A percentile compares a stretch with the other conserved stretches of the same genome.
Evolutionary conservation across 1,140 invertebrate genomes (phyloP).

Genomic region (Drosophila santomea): DNA sequence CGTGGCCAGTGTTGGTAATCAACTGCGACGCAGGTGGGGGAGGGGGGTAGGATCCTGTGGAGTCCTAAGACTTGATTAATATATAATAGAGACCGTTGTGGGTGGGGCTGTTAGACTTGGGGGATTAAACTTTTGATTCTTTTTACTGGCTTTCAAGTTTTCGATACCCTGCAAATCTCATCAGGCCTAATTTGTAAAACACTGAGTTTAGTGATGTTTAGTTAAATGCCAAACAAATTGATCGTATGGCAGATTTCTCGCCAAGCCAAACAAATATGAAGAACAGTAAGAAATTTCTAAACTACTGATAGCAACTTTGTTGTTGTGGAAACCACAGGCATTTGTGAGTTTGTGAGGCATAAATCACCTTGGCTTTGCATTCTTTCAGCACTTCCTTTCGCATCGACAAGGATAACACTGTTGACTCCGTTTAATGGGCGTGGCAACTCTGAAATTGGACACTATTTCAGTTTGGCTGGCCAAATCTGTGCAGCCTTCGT

Average conservation of each 20-base stretch:
- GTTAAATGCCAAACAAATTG: too few species aligned
- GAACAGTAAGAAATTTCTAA: neutral
- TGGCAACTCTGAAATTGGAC: slow-evolving; percentile 16
- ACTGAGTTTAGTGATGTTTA: too few species aligned
- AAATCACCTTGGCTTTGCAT: neutral
- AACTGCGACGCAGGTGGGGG: neutral
- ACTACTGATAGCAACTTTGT: neutral
- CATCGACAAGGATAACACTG: neutral
- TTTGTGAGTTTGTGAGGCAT: slow-evolving; percentile 7
- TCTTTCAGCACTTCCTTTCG: slow-evolving; percentile 9
- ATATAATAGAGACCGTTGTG: slow-evolving; percentile 23
- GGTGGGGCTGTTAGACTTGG: neutral
- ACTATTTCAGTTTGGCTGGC: neutral
- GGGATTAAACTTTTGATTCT: neutral
- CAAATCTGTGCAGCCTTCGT: slow-evolving; percentile 23
- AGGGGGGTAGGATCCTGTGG: neutral
- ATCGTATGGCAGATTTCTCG: neutral
- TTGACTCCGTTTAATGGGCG: slow-evolving; percentile 1
- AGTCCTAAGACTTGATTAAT: slow-evolving; percentile 43
- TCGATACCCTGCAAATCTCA: neutral
- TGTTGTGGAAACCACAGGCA: neutral
- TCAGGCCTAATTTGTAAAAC: too few species aligned
- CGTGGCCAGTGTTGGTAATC: slow-evolving; percentile 57
- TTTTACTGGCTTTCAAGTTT: neutral
- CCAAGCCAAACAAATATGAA: neutral